Evolutionary conservation across 1,140 invertebrate species (phyloP), one percentile per base, ranked within the genome.

Genomic region (Saccostrea echinata): DNA sequence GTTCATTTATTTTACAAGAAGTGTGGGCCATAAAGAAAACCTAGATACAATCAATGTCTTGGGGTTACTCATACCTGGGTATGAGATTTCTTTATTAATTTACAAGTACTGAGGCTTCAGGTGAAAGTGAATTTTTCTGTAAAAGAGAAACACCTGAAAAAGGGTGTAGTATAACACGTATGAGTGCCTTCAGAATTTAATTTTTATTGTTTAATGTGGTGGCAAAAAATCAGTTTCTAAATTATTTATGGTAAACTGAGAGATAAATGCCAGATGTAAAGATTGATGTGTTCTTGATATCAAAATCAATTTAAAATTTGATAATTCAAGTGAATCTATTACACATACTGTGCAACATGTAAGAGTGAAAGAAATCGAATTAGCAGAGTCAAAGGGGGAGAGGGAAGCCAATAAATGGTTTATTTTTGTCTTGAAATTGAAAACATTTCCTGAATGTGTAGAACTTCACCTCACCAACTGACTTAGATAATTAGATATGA

Each of bases 1-100:
- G 24, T 76, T 76, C 68, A 76, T 76, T 76, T 30, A 76, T 76
- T 76, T 76, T 76, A 76, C 68, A 76, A 76, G 68, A 76, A 27
- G 30, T 76, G 68, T 30, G 13, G 13, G 30, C 68, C 68, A 76
- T 76, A 76, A 76, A 76, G 68, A 76, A 76, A 76, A 30, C 27
- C 68, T 76, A 76, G 24, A 24, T 13, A 11, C 11, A 76, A 76
- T 76, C 68, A 76, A 33, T 76, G 68, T 27, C 27, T 16, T 33
- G 68, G 33, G 11, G 24, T 76, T 13, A 16, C 24, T 33, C 27
- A 27, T 30, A 18, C 27, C 30, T n/a, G 27, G 11, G 11, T 76
- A 12, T 76, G 27, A 33, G 68, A 33, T 76, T 35, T 76, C 68
- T 76, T 76, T 27, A 76, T 76, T 76, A 33, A 30, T 76, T 76